Evolutionary conservation across 1,140 invertebrate species (phyloP).

Genomic region (Oncopodura yosiiana): DNA sequence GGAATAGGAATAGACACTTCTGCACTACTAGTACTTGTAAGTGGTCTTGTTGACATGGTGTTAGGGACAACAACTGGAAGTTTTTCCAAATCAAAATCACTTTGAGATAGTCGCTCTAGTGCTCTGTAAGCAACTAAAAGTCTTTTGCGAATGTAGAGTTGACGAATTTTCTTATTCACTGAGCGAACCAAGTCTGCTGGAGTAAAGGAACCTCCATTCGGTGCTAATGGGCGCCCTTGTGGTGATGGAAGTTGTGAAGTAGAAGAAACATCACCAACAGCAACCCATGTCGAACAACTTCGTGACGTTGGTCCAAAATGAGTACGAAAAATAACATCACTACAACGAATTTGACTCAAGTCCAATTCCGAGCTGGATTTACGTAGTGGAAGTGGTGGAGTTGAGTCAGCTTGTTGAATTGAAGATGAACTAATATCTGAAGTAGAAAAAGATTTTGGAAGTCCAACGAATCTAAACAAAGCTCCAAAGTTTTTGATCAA

Average conservation of each 20-base stretch:
- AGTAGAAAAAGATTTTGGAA: conserved; percentile 70
- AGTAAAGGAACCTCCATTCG: conserved; percentile 45
- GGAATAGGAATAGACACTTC: conserved; percentile 12
- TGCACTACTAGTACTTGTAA: neutral
- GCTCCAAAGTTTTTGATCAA: conserved; percentile 65
- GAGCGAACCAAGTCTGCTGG: conserved; percentile 63
- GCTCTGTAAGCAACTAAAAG: conserved; percentile 70
- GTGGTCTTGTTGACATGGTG: conserved; percentile 8
- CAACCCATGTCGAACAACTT: conserved; percentile 78
- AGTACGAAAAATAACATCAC: conserved; percentile 48
- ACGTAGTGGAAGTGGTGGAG: conserved; percentile 48
- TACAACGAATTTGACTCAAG: conserved; percentile 40
- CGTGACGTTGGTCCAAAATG: conserved; percentile 59
- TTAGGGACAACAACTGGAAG: conserved; percentile 28
- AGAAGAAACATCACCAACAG: conserved; percentile 59
- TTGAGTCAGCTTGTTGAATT: neutral
- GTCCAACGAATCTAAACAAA: conserved; percentile 62
- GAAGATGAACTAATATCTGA: conserved; percentile 52
- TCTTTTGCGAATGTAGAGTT: conserved; percentile 60
- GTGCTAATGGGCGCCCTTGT: conserved; percentile 46
- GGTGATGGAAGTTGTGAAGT: conserved; percentile 62
- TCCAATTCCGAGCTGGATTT: conserved; percentile 50
- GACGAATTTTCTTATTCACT: conserved; percentile 69
- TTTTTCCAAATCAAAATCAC: conserved; percentile 64
- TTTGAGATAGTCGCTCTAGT: conserved; percentile 66